Evolutionary conservation across 2,797 vertebrate genomes (phyloP).

Genomic region (Phoxinus dragarum): DNA sequence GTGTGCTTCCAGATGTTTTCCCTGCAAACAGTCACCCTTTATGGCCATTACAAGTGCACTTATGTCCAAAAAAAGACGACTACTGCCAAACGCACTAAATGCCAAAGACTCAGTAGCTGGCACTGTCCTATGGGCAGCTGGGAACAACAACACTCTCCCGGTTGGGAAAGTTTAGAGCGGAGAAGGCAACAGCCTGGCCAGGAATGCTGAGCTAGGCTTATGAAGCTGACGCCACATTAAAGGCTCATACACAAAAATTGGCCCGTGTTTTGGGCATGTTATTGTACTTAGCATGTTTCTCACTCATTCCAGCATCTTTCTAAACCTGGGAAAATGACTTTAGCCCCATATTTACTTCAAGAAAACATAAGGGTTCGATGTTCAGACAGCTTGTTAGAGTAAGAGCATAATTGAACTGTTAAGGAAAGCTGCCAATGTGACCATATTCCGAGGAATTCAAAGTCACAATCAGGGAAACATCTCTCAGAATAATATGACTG

Average conservation of each 20-base stretch:
- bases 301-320: constrained; percentile 39
- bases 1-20: constrained; percentile 9
- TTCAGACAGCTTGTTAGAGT: constrained; percentile 19
- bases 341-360: not conserved
- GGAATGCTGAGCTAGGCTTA: constrained; percentile 40
- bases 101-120: constrained; percentile 50
- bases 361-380: constrained; percentile 15
- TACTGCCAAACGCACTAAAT: constrained; percentile 13
- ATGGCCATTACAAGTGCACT: constrained; percentile 37
- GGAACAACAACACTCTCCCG: constrained; percentile 27
- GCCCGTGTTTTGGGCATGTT: constrained; percentile 1
- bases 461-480: not conserved
- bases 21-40: constrained; percentile 27
- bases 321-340: constrained; percentile 27
- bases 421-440: not conserved
- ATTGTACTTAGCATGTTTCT: constrained; percentile 25
- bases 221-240: constrained; percentile 43
- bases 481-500: not conserved
- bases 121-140: constrained; percentile 40
- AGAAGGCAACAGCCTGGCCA: constrained; percentile 26
- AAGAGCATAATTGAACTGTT: not conserved
- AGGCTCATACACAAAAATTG: constrained; percentile 33
- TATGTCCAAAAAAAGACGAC: constrained; percentile 16
- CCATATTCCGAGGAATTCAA: not conserved
- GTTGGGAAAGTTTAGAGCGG: constrained; percentile 14